A percentile compares a stretch with the other conserved stretches of the same genome.
Evolutionary conservation across 2,888 invertebrate species (phyloP).

Genomic region (Siphlonurus alternatus): DNA sequence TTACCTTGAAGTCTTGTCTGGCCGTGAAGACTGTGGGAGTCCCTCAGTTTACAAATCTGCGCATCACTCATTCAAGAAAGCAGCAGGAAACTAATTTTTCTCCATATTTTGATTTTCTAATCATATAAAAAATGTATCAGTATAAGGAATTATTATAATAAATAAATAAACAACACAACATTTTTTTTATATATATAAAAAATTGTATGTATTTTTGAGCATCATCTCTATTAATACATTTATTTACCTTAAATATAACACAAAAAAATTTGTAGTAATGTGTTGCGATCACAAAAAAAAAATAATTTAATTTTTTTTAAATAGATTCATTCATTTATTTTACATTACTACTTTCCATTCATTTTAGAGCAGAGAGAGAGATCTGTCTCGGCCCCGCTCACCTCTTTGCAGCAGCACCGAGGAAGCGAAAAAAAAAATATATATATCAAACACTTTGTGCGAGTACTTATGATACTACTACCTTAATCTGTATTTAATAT

Average conservation of each 20-base stretch:
- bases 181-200: not conserved
- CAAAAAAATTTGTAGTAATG: no score
- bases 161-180: not conserved
- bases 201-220: not conserved
- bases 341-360: not conserved
- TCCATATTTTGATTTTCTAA: not conserved
- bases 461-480: not conserved
- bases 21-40: not conserved
- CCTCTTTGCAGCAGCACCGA: not conserved
- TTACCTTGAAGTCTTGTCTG: not conserved
- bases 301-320: not conserved
- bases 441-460: not conserved
- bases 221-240: not conserved
- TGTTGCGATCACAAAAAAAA: not conserved
- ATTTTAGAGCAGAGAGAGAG: not conserved
- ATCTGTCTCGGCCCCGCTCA: not conserved
- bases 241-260: not conserved
- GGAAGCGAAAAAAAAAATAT: no score
- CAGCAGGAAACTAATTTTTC: not conserved
- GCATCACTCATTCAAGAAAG: not conserved
- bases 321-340: not conserved
- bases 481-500: not conserved
- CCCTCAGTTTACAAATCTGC: not conserved
- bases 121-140: no score
- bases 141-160: not conserved